phyloP scores from a whole-genome alignment of 2,113 vertebrate genomes.

The Python bivittatus region DNA sequence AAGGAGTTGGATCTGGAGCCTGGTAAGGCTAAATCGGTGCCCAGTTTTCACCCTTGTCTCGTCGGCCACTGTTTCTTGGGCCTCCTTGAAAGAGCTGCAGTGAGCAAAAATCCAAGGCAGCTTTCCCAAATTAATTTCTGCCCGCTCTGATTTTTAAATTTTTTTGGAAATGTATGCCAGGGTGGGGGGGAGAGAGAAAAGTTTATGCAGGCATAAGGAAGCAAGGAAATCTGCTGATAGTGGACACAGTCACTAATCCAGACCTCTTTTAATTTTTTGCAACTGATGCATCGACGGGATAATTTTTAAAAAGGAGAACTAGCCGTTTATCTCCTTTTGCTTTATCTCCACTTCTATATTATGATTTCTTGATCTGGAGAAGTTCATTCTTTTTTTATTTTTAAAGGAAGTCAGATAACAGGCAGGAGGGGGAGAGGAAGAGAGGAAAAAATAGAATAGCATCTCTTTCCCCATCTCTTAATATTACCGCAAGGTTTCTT shows the following conservation, averaged over 20 bases:
- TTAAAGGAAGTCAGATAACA: conserved; percentile 62
- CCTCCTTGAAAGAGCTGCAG: neutral
- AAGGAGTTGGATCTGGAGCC: neutral
- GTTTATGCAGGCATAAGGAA: neutral
- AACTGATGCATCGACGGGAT: too few relatives aligned
- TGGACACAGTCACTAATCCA: neutral
- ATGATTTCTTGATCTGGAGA: conserved; percentile 41
- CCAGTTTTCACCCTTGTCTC: neutral
- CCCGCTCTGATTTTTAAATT: too few relatives aligned
- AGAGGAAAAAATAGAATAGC: conserved; percentile 51
- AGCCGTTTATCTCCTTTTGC: neutral
- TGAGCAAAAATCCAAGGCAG: neutral
- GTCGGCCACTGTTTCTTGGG: neutral
- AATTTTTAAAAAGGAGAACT: neutral
- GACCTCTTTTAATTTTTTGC: neutral
- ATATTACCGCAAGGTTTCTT: conserved; percentile 49
- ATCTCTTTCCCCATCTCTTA: conserved; percentile 48
- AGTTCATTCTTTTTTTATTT: neutral
- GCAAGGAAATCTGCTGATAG: neutral
- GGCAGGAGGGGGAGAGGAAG: conserved; percentile 32
- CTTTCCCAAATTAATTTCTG: neutral
- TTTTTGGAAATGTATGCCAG: neutral
- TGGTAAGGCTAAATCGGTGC: neutral
- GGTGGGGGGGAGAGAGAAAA: neutral
- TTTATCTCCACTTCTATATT: neutral